These are phyloP conservation scores for Hippoglossus hippoglossus DNA, from an alignment of 2,797 vertebrate species.

Conservation along the genomic window DNA sequence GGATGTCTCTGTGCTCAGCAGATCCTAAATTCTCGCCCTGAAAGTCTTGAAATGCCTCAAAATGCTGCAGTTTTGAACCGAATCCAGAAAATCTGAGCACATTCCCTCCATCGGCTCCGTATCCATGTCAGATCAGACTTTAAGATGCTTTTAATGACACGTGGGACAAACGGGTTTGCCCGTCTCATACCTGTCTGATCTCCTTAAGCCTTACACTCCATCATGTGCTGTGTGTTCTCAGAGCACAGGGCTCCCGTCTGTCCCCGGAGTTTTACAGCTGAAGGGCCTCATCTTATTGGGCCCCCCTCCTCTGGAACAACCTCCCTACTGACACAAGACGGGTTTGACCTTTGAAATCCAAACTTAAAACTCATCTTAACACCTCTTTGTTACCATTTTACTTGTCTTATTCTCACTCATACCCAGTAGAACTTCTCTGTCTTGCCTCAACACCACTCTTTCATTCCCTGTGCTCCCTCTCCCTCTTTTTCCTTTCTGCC, in stretches of 20 bases:
- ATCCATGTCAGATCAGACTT: background rate
- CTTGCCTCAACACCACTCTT: no score
- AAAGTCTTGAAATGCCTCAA: background rate
- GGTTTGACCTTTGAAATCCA: background rate
- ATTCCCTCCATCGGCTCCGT: background rate
- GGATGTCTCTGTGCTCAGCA: no score
- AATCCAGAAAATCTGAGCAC: background rate
- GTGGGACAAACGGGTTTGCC: background rate
- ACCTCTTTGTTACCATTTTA: no score
- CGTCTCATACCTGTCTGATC: background rate
- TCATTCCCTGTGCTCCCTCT: no score
- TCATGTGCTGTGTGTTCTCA: background rate
- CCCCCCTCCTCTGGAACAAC: background rate
- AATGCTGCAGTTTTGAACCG: background rate
- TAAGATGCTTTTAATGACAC: background rate
- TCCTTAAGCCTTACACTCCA: background rate
- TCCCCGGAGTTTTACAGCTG: background rate
- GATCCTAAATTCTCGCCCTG: no score
- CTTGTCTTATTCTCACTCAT: background rate
- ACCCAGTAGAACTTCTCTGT: no score
- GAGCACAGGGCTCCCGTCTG: background rate
- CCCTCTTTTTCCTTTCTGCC: no score
- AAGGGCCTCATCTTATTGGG: background rate
- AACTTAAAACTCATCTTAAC: conserved; percentile 2
- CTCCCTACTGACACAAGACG: background rate